Conservation (phyloP, 2,888 invertebrate species). For the Ganaspis brasiliensis region DNA sequence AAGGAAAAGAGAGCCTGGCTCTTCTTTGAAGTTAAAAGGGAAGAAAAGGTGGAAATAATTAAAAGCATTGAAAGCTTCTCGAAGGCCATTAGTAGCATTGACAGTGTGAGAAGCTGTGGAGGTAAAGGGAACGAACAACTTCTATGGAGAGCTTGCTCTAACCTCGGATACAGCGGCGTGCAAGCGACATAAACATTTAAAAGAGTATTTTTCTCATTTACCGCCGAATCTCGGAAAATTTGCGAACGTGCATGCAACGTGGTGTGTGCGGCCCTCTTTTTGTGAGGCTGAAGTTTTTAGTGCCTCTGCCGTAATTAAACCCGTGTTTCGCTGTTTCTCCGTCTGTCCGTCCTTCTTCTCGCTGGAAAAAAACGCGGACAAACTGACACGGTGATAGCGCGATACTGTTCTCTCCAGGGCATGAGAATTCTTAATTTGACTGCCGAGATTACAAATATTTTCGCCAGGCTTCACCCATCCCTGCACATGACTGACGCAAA, state of each 20-base stretch:
- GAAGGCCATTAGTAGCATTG: conserved; percentile 72
- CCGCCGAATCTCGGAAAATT: conserved; percentile 61
- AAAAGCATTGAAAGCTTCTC: conserved; percentile 73
- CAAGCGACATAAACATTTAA: conserved; percentile 71
- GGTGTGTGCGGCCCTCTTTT: conserved; percentile 59
- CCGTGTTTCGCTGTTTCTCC: conserved; percentile 75
- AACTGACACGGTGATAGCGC: conserved; percentile 65
- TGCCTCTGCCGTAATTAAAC: conserved; percentile 75
- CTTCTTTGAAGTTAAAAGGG: conserved; percentile 59
- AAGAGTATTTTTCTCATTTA: conserved; percentile 69
- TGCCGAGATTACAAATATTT: conserved; percentile 64
- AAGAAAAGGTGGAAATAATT: conserved; percentile 75
- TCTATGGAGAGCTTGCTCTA: conserved; percentile 46
- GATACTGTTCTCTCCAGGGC: conserved; percentile 62
- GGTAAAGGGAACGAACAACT: conserved; percentile 51
- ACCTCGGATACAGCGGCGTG: conserved; percentile 60
- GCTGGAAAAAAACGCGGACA: conserved; percentile 60
- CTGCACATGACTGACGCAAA: not conserved
- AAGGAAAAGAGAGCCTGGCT: conserved; percentile 51
- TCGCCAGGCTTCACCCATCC: conserved; percentile 40
- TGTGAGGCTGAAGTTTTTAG: conserved; percentile 71
- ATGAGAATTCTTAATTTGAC: conserved; percentile 69
- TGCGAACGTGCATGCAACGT: conserved; percentile 55
- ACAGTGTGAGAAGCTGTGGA: conserved; percentile 63
- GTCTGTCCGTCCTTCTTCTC: conserved; percentile 72